Base-by-base conservation (phyloP, 2,888 invertebrate genomes). In the Dryocosmus kuriphilus region DNA sequence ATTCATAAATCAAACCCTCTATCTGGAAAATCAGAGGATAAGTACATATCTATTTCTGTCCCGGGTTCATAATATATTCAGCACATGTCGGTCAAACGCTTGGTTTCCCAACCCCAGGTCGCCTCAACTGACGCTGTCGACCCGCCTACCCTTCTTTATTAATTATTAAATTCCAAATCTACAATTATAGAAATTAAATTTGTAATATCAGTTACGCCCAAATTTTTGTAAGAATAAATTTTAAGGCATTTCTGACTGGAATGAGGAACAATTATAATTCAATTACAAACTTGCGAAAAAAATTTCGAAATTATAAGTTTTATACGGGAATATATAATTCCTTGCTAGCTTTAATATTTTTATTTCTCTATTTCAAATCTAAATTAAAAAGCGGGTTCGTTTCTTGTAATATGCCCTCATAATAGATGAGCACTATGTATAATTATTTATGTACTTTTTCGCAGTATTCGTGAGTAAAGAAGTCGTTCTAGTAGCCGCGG, bases 1-100 rank as follows among this genome's bases (percentile, higher is more conserved):
- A 19, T 16, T 19, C 19, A 67, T 46, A 67, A 67, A 67, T 67
- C 67, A 46, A 41, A 27, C 11, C 32, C 19, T 16, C 8, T 67
- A 41, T 27, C 27, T 8, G 24, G 41, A 61, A 67, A 41, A 67
- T 67, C 27, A 67, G 27, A 46, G 41, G 27, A 67, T 67, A 67
- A 67, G 67, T 24, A 8, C 16, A 38, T 46, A 41, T 46, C 67
- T 46, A 67, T 67, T 67, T 67, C 67, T 41, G 67, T 46, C 67
- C 19, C 19, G 46, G 27, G 67, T 67, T 67, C 22, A 67, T 67
- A 46, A 41, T 24, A 67, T 27, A 67, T 67, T 41, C 41, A 67
- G 16, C 41, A 67, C 19, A 27, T 46, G 38, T 67, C 67, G 27
- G 16, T 67, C 46, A 67, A 67, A 41, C 38, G 67, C 41, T 46